Evolutionary conservation across 2,113 vertebrate species (phyloP).

Genomic region (Alethe castanea): DNA sequence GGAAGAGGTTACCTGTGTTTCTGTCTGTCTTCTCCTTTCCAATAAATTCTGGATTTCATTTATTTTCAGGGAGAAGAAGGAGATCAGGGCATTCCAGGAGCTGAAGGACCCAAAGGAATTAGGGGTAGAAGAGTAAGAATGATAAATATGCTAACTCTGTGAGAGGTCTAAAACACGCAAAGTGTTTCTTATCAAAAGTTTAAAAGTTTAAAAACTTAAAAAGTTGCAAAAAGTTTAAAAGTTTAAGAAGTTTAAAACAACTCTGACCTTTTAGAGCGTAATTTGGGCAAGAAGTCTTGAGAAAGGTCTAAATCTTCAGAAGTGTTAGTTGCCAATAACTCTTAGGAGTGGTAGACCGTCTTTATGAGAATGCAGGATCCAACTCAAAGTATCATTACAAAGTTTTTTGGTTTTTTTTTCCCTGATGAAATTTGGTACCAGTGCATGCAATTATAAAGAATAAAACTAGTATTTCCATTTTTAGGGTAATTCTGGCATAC

Average conservation of each 20-base stretch:
- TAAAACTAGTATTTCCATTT: conserved; percentile 20
- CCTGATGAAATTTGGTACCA: not conserved
- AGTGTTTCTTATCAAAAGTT: not conserved
- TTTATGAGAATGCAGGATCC: not conserved
- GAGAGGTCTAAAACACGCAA: not conserved
- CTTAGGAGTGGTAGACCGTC: not conserved
- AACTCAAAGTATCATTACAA: not conserved
- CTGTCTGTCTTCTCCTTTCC: not conserved
- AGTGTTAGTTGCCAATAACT: not conserved
- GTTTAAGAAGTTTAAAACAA: not conserved
- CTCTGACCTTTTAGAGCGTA: not conserved
- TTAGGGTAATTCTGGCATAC: conserved; percentile 78
- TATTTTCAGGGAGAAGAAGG: conserved; percentile 81
- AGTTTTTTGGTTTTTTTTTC: not conserved
- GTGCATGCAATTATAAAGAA: not conserved
- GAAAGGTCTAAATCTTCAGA: not conserved
- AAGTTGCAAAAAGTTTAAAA: no score
- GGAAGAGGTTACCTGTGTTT: not conserved
- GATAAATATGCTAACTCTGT: not conserved
- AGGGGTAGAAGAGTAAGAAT: conserved; percentile 79
- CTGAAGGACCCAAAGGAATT: conserved; percentile 78
- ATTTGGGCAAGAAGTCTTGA: not conserved
- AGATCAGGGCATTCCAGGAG: conserved; percentile 69
- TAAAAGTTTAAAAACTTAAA: not conserved
- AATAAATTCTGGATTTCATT: conserved; percentile 8